phyloP scores from a whole-genome alignment of 2,888 invertebrate species.

The Scaptomyza caliginosa region DNA sequence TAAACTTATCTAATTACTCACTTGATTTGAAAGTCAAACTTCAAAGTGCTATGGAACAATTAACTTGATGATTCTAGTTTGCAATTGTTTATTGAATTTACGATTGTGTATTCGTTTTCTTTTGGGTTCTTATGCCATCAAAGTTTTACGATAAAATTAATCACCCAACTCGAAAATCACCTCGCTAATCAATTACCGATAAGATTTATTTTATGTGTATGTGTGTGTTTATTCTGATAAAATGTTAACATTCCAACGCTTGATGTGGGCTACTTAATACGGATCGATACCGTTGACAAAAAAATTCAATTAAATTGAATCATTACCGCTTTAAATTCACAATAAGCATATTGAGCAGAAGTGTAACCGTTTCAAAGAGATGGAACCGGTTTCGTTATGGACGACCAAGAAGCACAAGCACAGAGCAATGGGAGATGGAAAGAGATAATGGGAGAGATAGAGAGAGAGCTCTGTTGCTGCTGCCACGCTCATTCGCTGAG shows the following conservation, averaged over 20 bases:
- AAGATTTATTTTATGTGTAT: conserved; percentile 15
- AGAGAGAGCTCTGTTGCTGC: conserved; percentile 32
- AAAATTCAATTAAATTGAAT: conserved; percentile 15
- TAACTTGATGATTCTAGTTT: conserved; percentile 1
- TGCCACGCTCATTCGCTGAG: conserved; percentile 31
- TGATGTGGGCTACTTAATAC: not conserved
- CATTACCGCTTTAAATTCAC: conserved; percentile 22
- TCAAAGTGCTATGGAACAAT: conserved; percentile 18
- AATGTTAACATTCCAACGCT: conserved; percentile 10
- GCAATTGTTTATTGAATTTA: not conserved
- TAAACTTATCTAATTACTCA: not conserved
- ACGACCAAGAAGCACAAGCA: conserved; percentile 18
- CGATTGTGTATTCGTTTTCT: not conserved
- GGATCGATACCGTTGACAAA: conserved; percentile 13
- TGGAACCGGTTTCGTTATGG: conserved; percentile 51
- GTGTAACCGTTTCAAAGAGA: conserved; percentile 49
- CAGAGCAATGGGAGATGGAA: conserved; percentile 17
- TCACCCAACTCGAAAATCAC: conserved; percentile 4
- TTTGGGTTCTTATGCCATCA: not conserved
- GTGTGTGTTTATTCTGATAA: conserved; percentile 12
- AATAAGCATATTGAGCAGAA: conserved; percentile 13
- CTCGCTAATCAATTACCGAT: conserved; percentile 16
- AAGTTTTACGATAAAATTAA: conserved; percentile 11
- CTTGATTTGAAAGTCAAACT: conserved; percentile 9
- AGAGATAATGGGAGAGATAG: conserved; percentile 27